phyloP scores from a whole-genome alignment of 2,113 vertebrate genomes.

The Hucho hucho region DNA sequence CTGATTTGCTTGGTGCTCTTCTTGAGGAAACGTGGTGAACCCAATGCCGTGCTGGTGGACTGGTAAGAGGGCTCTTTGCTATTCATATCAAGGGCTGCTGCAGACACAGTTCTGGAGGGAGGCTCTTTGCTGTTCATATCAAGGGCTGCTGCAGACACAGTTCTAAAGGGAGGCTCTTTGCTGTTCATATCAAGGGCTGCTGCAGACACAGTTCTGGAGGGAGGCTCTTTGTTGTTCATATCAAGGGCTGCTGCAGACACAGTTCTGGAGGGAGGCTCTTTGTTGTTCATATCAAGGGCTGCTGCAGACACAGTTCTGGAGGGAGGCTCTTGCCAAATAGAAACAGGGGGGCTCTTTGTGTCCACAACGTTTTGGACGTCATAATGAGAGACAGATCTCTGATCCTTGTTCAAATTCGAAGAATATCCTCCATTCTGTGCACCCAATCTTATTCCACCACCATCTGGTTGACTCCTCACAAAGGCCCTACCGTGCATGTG shows the following conservation, averaged over 20 bases:
- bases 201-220: no score
- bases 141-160: no score
- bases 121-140: no score
- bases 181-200: no score
- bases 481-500: slow-evolving; percentile 80
- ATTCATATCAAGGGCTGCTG: no score
- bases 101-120: no score
- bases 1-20: slow-evolving; percentile 85
- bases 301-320: slow-evolving; percentile 80
- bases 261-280: slow-evolving; percentile 70
- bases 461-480: slow-evolving; percentile 68
- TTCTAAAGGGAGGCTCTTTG: no score
- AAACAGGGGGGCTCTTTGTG: slow-evolving; percentile 19
- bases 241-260: slow-evolving; percentile 66
- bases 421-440: slow-evolving; percentile 52
- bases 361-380: slow-evolving; percentile 61
- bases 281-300: slow-evolving; percentile 65
- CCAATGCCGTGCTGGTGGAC: slow-evolving; percentile 66
- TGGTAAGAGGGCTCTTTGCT: slow-evolving; percentile 40
- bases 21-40: slow-evolving; percentile 79
- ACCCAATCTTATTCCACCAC: slow-evolving; percentile 58
- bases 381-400: slow-evolving; percentile 70
- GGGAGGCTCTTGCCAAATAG: slow-evolving; percentile 58
- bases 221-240: no score
- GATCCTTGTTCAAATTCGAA: slow-evolving; percentile 67